Evolutionary conservation across 2,113 vertebrate species (phyloP), one percentile per base, ranked within the genome.

Genomic region (Pterophyllum scalare): DNA sequence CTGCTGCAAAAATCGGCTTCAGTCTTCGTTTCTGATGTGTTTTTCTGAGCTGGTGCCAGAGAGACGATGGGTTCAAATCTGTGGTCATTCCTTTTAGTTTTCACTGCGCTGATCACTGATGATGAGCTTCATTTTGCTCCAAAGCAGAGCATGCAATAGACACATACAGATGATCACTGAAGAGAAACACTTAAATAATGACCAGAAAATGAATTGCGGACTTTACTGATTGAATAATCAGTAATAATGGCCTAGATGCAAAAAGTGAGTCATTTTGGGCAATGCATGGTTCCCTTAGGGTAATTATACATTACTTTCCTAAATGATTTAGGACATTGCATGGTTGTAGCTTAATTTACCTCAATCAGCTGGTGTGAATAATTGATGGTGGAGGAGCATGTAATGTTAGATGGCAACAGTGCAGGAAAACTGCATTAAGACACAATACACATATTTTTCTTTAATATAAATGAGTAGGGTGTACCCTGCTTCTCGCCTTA

Each of bases 181-280:
- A 13, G 3, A 35, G 22, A 40, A 61, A 61, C 0, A 0, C 0
- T 24, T 24, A 11, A 54, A 13, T 17, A 40, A 33, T 35, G 8
- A 76, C 5, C 8, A 12, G 17, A 6, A 70, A 65, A 46, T 67
- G 13, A 58, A 46, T 7, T 52, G 17, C 52, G 28, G 43, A 52
- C 65, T 28, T 49, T 31, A 70, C 65, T 70, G 65, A 70, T 52
- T n/a, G n/a, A n/a, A n/a, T n/a, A n/a, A n/a, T n/a, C n/a, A n/a
- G n/a, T n/a, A n/a, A n/a, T n/a, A n/a, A 5, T 70, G 43, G 65
- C 65, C 49, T 28, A 2, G 43, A 31, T 52, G 65, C 43, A 70
- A 70, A 52, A 20, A 20, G 43, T 28, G 65, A 70, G 24, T 70
- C 43, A 70, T 20, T 70, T 49, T 70, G 15, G 43, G 12, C 15